Percentiles rank a stretch among this genome's conserved stretches.
Conservation (phyloP, 2,888 invertebrate species). For the Eupithecia abbreviata region DNA sequence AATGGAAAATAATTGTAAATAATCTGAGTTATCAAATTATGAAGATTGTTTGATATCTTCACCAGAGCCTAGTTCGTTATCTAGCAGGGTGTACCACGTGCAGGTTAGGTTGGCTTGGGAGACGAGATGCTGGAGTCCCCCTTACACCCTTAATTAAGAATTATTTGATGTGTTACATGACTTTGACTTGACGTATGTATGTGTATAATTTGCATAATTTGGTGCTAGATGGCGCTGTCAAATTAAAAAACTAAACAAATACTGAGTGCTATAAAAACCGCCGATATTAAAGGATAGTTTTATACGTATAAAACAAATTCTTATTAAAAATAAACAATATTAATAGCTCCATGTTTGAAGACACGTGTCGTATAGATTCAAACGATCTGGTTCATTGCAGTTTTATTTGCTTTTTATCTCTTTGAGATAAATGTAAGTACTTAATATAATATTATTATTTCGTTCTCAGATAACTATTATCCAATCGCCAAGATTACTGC, state of each 20-base stretch:
- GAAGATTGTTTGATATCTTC: too few relatives aligned
- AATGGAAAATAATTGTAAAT: too few relatives aligned
- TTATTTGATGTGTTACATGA: not conserved
- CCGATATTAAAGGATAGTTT: not conserved
- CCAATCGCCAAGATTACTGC: slow-evolving; percentile 19
- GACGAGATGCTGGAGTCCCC: too few relatives aligned
- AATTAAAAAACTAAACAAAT: not conserved
- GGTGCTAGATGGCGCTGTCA: not conserved
- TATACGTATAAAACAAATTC: not conserved
- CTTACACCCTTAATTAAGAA: too few relatives aligned
- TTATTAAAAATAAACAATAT: not conserved
- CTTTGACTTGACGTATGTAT: not conserved
- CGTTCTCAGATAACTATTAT: slow-evolving; percentile 16
- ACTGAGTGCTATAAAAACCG: not conserved
- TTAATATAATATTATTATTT: slow-evolving; percentile 12
- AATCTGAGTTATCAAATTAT: too few relatives aligned
- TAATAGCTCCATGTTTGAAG: not conserved
- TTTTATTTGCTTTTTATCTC: slow-evolving; percentile 3
- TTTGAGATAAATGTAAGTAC: slow-evolving; percentile 2
- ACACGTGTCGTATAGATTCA: not conserved
- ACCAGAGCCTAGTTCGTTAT: too few relatives aligned
- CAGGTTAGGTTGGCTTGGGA: too few relatives aligned
- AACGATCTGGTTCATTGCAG: slow-evolving; percentile 7
- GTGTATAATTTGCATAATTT: too few relatives aligned
- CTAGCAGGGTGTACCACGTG: too few relatives aligned